Evolutionary conservation across 2,888 invertebrate species (phyloP).

Genomic region (Andrena fulva): DNA sequence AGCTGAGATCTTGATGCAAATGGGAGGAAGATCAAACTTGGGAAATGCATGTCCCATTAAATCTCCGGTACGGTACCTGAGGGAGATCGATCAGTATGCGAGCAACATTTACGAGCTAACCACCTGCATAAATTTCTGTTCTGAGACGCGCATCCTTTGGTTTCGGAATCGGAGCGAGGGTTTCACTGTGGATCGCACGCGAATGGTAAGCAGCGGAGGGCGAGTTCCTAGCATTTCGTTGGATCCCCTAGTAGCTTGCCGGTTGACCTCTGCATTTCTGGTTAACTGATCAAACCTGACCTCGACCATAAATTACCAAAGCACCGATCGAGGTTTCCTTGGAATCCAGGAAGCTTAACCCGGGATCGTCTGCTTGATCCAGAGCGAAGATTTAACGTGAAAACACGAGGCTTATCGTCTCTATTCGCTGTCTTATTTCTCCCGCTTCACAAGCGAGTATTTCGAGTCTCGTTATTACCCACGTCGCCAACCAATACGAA

Average conservation of each 20-base stretch:
- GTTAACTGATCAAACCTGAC: conserved; percentile 48
- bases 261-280: conserved; percentile 35
- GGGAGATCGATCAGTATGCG: conserved; percentile 2
- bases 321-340: conserved; percentile 31
- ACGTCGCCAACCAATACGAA: too few species aligned
- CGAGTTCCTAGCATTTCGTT: conserved; percentile 11
- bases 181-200: neutral
- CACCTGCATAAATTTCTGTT: conserved; percentile 5
- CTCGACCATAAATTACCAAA: conserved; percentile 46
- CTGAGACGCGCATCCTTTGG: conserved; percentile 5
- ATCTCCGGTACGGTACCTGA: neutral
- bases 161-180: neutral
- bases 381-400: conserved; percentile 18
- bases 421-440: neutral
- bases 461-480: too few species aligned
- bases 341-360: conserved; percentile 35
- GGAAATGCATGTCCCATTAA: conserved; percentile 13
- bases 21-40: neutral
- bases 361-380: neutral
- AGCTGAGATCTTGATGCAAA: neutral
- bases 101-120: neutral
- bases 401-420: conserved; percentile 24
- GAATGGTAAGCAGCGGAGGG: conserved; percentile 17
- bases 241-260: neutral
- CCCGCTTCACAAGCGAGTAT: neutral